phyloP scores from a whole-genome alignment of 2,888 invertebrate genomes.

The Ellobium chinense region DNA sequence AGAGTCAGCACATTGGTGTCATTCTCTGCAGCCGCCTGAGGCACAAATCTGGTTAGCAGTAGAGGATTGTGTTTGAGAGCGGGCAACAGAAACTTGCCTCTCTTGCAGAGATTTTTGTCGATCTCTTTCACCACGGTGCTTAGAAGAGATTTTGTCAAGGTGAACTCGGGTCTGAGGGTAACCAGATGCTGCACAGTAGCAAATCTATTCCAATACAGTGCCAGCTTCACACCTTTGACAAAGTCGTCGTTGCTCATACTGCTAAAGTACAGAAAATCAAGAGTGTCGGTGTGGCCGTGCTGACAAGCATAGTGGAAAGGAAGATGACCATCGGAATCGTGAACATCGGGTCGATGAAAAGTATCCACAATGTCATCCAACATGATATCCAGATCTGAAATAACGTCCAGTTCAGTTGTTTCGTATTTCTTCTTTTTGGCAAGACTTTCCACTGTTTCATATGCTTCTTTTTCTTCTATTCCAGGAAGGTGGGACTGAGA shows the following conservation, averaged over 20 bases:
- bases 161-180: slow-evolving; percentile 35
- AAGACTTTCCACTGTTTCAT: neutral
- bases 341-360: slow-evolving; percentile 16
- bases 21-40: slow-evolving; percentile 49
- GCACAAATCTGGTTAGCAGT: slow-evolving; percentile 47
- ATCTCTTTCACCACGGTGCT: slow-evolving; percentile 45
- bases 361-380: slow-evolving; percentile 21
- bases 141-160: slow-evolving; percentile 45
- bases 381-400: slow-evolving; percentile 38
- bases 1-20: slow-evolving; percentile 40
- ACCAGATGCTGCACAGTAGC: slow-evolving; percentile 29
- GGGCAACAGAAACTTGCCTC: slow-evolving; percentile 45
- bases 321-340: slow-evolving; percentile 49
- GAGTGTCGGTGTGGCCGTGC: slow-evolving; percentile 39
- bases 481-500: neutral
- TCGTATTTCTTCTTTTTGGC: neutral
- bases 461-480: neutral
- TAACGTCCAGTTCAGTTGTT: slow-evolving; percentile 3
- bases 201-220: slow-evolving; percentile 36
- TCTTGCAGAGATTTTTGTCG: slow-evolving; percentile 41
- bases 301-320: slow-evolving; percentile 59
- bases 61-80: slow-evolving; percentile 36
- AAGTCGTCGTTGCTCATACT: slow-evolving; percentile 50
- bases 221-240: slow-evolving; percentile 43
- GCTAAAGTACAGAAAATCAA: slow-evolving; percentile 38